Conservation (phyloP, 2,797 vertebrate species). For the Pristis pectinata region DNA sequence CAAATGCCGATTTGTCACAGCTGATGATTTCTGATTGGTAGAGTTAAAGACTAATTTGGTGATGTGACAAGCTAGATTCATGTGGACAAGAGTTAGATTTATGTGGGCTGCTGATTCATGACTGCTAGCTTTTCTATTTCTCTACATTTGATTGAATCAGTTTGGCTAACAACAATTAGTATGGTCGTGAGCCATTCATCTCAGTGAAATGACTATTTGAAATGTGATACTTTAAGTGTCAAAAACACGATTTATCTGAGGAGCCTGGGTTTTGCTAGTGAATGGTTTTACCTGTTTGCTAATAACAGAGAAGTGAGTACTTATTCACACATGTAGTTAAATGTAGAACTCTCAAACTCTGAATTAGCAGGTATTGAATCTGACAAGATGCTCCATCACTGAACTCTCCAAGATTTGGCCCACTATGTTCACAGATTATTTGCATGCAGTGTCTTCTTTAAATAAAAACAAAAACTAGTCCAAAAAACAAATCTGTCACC, state of each 20-base stretch:
- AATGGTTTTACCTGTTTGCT: no score
- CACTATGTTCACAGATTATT: background rate
- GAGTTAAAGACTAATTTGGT: background rate
- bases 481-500: background rate
- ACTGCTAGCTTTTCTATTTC: background rate
- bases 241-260: background rate
- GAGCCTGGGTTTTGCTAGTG: no score
- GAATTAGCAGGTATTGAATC: no score
- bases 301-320: no score
- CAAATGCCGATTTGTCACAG: no score
- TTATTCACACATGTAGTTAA: no score
- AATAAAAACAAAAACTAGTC: background rate
- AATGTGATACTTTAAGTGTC: background rate
- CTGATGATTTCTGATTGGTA: background rate
- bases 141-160: constrained; percentile 3
- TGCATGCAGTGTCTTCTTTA: background rate
- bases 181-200: background rate
- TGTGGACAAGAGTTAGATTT: background rate
- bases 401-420: no score
- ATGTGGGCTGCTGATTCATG: background rate
- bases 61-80: background rate
- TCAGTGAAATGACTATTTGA: background rate
- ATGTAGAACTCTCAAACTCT: no score
- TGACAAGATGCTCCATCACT: no score
- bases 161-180: background rate